Evolutionary conservation across 2,113 vertebrate species (phyloP).

Genomic region (Haemorhous mexicanus): DNA sequence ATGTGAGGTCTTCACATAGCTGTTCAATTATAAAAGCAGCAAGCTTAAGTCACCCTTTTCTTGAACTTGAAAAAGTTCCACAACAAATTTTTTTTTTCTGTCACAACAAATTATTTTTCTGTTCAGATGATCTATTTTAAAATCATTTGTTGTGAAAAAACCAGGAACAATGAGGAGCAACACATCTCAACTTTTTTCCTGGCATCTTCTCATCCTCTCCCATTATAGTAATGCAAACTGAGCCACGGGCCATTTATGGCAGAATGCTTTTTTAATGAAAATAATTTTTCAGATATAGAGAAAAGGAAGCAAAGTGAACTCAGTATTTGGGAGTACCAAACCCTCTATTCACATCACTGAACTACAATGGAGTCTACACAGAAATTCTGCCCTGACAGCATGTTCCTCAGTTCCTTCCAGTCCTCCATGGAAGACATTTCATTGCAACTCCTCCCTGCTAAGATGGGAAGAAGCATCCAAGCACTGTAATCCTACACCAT

Average conservation of each 20-base stretch:
- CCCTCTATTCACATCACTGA: background rate
- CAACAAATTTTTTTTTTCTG: background rate
- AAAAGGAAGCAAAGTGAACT: background rate
- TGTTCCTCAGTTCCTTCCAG: background rate
- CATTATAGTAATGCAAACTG: background rate
- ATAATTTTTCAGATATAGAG: background rate
- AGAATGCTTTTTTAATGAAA: background rate
- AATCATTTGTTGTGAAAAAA: background rate
- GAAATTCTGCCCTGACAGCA: background rate
- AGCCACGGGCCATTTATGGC: background rate
- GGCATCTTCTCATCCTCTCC: background rate
- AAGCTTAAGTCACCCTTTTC: background rate
- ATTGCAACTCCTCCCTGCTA: background rate
- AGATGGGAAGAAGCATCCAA: background rate
- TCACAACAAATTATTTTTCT: background rate
- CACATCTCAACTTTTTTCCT: background rate
- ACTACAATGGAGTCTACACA: background rate
- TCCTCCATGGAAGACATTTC: background rate
- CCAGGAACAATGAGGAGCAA: background rate
- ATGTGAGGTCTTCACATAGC: background rate
- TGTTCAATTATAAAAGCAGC: background rate
- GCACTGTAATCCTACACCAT: constrained; percentile 8
- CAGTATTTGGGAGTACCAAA: background rate
- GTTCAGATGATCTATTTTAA: background rate
- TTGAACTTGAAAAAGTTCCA: background rate